Percentiles rank a stretch among this genome's conserved stretches.
These are phyloP conservation scores for Drosophila cardini DNA, from an alignment of 1,140 invertebrate genomes.

Conservation along the genomic window DNA sequence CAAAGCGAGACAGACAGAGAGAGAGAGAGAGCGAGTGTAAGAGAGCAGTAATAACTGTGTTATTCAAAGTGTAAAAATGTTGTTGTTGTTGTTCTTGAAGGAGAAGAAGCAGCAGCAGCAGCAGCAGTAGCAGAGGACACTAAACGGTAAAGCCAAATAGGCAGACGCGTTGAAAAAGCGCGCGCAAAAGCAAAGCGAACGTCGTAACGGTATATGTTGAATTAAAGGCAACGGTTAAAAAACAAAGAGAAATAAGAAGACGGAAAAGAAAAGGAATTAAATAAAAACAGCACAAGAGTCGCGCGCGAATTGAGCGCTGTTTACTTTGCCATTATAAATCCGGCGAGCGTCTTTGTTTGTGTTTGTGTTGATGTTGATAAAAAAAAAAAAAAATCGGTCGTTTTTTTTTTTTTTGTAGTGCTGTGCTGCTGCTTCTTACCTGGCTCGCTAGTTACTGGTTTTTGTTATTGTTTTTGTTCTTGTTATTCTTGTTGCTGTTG, in stretches of 20 bases:
- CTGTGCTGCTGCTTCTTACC: conserved; percentile 9
- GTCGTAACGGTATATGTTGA: conserved; percentile 8
- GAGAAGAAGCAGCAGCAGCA: not conserved
- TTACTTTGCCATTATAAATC: conserved; percentile 80
- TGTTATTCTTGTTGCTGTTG: conserved; percentile 24
- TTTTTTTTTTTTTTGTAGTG: conserved; percentile 27
- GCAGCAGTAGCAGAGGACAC: not conserved
- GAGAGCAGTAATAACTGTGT: not conserved
- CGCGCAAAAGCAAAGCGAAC: conserved; percentile 64
- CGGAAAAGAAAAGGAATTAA: conserved; percentile 9
- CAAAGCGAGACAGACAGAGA: not conserved
- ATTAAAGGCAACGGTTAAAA: conserved; percentile 10
- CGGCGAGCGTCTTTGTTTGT: conserved; percentile 49
- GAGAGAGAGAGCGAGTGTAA: not conserved
- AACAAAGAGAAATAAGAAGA: conserved; percentile 11
- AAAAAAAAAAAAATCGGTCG: not conserved
- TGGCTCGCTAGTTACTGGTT: conserved; percentile 24
- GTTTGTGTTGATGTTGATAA: conserved; percentile 69
- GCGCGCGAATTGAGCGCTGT: conserved; percentile 68
- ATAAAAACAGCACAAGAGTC: conserved; percentile 52
- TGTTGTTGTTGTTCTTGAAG: not conserved
- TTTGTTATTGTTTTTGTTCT: conserved; percentile 47
- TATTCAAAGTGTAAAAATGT: not conserved
- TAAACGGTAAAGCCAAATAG: conserved; percentile 27
- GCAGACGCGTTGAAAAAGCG: conserved; percentile 65